Percentiles rank a stretch among this genome's conserved stretches.
These are phyloP conservation scores for Actenoides hombroni DNA, from an alignment of 2,113 vertebrate genomes.

Conservation along the genomic window DNA sequence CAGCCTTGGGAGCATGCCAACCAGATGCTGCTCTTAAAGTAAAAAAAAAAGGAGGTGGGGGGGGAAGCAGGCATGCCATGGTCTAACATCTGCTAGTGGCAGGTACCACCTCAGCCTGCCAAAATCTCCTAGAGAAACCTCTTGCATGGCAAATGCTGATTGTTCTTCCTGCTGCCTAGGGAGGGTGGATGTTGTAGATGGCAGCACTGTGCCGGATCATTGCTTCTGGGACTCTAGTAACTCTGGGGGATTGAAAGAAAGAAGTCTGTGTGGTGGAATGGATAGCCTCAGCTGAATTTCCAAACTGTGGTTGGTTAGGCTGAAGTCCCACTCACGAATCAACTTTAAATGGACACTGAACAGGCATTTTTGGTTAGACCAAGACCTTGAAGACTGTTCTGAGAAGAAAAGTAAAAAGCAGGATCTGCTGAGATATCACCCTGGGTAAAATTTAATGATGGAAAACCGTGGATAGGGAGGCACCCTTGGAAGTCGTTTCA, in stretches of 20 bases:
- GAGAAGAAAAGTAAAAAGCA: background rate
- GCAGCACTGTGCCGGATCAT: background rate
- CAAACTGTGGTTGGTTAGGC: background rate
- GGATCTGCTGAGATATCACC: background rate
- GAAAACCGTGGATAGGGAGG: background rate
- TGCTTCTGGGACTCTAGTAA: background rate
- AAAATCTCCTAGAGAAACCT: background rate
- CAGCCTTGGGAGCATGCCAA: background rate
- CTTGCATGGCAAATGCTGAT: background rate
- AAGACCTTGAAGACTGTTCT: background rate
- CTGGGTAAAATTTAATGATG: background rate
- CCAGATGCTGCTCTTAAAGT: background rate
- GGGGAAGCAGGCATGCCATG: fast-evolving
- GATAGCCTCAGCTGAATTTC: background rate
- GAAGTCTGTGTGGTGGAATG: fast-evolving
- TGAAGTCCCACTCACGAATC: background rate
- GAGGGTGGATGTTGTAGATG: background rate
- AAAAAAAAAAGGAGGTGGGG: background rate
- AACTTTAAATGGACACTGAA: background rate
- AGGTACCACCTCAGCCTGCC: background rate
- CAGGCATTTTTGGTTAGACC: background rate
- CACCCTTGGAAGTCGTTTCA: background rate
- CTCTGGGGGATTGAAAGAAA: background rate
- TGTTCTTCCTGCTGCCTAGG: background rate
- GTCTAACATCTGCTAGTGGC: background rate